Evolutionary conservation across 2,797 vertebrate genomes (phyloP), one percentile per base, ranked within the genome.

Genomic region (Notoglanidium macrostoma): DNA sequence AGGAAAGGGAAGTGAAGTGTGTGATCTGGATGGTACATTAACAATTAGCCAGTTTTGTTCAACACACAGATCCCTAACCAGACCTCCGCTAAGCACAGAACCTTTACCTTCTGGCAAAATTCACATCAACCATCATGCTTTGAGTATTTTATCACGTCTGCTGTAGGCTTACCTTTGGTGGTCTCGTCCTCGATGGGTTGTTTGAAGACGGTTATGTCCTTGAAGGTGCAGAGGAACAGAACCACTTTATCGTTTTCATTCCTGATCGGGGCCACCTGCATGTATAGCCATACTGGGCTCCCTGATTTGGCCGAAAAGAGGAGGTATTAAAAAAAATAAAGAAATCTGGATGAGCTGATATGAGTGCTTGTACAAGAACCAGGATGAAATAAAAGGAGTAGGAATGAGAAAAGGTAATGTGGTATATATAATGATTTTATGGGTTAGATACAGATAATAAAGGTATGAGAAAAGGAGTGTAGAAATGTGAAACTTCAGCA

Each of bases 161-260:
- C 1, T 70, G 29, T 55, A 23, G 11, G 23, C 70, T 85, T 46
- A 99, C 98, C 98, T 97, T 95, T 97, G 7, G 97, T 97, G 73
- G 97, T 94, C 90, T 99, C 98, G 89, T 99, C 98, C 90, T 99
- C 98, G 29, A 99, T 98, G 0, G 98, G 98, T 91, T 99, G 98
- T 90, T 99, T 99, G 95, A 99, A 99, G 85, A 99, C 96, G 0
- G 98, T 99, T 87, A 99, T 99, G 94, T 99, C 98, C 94, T 98
- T 98, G 94, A 99, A 99, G 87, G 98, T 99, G 91, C 98, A 99
- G 92, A 99, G 95, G 94, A 99, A 99, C 90, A 99, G 96, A 91
- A 99, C 98, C 94, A 99, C 98, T 90, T 98, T 99, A 93, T 99
- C 96, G 0, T 99, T 97, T 88, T 99, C 98, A 67, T 99, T 99